A percentile compares a stretch with the other conserved stretches of the same genome.
phyloP scores from a whole-genome alignment of 2,113 vertebrate species.

The Cebidichthys violaceus region DNA sequence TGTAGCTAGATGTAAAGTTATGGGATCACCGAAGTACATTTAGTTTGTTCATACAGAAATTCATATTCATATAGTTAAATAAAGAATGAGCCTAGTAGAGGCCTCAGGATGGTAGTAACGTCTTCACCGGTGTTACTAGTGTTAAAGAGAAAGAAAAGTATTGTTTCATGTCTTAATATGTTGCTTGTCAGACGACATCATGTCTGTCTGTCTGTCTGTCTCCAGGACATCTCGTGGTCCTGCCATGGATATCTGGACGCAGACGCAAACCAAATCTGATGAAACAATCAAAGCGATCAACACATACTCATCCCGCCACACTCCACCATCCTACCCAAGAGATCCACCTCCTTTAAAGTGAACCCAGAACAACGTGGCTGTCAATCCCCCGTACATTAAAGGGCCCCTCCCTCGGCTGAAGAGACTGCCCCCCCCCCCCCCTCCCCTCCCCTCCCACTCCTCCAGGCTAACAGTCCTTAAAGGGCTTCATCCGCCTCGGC shows the following conservation, averaged over 20 bases:
- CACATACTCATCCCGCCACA: slow-evolving; percentile 64
- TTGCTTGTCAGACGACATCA: not conserved
- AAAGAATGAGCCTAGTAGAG: too few species aligned
- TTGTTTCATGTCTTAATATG: not conserved
- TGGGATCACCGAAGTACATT: not conserved
- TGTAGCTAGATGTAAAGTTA: not conserved
- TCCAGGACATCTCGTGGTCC: slow-evolving; percentile 75
- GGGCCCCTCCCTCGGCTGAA: slow-evolving; percentile 4
- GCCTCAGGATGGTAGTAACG: too few species aligned
- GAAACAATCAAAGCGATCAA: slow-evolving; percentile 74
- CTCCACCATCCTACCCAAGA: slow-evolving; percentile 66
- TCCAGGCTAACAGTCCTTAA: slow-evolving; percentile 39
- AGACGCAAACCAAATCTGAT: slow-evolving; percentile 70
- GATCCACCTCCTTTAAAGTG: slow-evolving; percentile 63
- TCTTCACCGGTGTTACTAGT: too few species aligned
- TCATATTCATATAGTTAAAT: too few species aligned
- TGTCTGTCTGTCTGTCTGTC: slow-evolving; percentile 21
- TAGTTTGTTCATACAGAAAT: too few species aligned
- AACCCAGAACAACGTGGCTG: slow-evolving; percentile 70
- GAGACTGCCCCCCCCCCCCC: slow-evolving; percentile 41
- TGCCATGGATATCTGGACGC: slow-evolving; percentile 75
- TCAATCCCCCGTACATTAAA: slow-evolving; percentile 59
- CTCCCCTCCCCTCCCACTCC: slow-evolving; percentile 19
- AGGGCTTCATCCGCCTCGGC: slow-evolving; percentile 45
- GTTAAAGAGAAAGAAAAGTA: not conserved